Conservation (phyloP, 2,797 vertebrate genomes). For the Stomatorhinus walkeri region DNA sequence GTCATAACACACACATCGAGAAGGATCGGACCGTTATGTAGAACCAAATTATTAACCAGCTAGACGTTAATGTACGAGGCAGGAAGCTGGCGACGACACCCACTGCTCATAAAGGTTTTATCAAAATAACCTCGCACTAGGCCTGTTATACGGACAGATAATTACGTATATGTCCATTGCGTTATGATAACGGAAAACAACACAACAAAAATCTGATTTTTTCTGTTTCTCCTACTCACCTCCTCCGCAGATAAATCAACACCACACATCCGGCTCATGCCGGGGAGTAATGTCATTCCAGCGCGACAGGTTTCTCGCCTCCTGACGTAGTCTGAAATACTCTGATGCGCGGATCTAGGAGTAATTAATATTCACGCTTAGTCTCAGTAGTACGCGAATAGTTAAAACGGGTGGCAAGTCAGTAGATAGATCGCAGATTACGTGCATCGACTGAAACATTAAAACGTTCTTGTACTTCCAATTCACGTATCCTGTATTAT, state of each 20-base stretch:
- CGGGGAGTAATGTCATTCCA: conserved; percentile 12
- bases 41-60: background rate
- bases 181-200: background rate
- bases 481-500: background rate
- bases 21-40: background rate
- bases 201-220: background rate
- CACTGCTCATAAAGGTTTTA: background rate
- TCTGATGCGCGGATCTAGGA: background rate
- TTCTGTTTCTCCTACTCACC: conserved; percentile 31
- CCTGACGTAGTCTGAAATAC: background rate
- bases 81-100: background rate
- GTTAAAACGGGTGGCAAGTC: background rate
- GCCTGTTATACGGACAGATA: background rate
- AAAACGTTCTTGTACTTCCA: background rate
- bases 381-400: background rate
- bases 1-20: background rate
- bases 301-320: background rate
- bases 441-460: background rate
- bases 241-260: conserved; percentile 35
- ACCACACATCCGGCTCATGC: conserved; percentile 43
- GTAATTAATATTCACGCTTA: background rate
- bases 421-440: background rate
- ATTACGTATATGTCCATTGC: background rate
- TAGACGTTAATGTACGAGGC: background rate
- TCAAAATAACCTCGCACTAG: background rate